phyloP scores from a whole-genome alignment of 1,140 invertebrate genomes.

The Maconellicoccus hirsutus region DNA sequence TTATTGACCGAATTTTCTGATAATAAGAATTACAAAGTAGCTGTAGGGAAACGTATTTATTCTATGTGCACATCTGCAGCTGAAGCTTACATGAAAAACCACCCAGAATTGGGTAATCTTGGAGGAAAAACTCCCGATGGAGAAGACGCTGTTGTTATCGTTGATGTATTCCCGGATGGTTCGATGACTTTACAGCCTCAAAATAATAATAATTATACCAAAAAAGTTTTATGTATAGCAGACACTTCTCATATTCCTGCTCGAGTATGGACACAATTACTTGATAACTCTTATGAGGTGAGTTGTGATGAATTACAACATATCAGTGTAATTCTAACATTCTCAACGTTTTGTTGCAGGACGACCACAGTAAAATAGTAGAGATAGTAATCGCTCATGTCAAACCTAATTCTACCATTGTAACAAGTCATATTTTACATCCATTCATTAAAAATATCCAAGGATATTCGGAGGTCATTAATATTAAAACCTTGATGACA shows the following conservation, averaged over 20 bases:
- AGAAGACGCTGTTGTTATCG: slow-evolving; percentile 30
- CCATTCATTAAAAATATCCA: slow-evolving; percentile 29
- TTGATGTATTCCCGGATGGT: slow-evolving; percentile 33
- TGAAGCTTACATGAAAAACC: slow-evolving; percentile 32
- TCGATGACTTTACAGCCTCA: slow-evolving; percentile 31
- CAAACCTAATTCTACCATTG: slow-evolving; percentile 31
- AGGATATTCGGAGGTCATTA: slow-evolving; percentile 32
- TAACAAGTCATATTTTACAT: slow-evolving; percentile 30
- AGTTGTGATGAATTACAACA: not conserved
- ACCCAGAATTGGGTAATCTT: slow-evolving; percentile 29
- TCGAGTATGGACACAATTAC: slow-evolving; percentile 30
- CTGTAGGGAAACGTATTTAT: slow-evolving; percentile 32
- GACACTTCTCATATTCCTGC: slow-evolving; percentile 32
- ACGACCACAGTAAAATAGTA: slow-evolving; percentile 29
- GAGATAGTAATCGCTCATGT: slow-evolving; percentile 30
- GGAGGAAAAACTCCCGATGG: slow-evolving; percentile 30
- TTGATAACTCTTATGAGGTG: slow-evolving; percentile 27
- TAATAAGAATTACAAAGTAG: slow-evolving; percentile 25
- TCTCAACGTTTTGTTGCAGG: slow-evolving; percentile 29
- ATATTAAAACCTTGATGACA: slow-evolving; percentile 32
- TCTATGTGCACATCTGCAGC: slow-evolving; percentile 30
- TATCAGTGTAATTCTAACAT: not conserved
- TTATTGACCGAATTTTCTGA: slow-evolving; percentile 23
- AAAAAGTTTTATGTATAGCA: slow-evolving; percentile 32
- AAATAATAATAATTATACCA: slow-evolving; percentile 32